These are phyloP conservation scores for Hypanus sabinus DNA, from an alignment of 2,113 vertebrate genomes.

Conservation along the genomic window DNA sequence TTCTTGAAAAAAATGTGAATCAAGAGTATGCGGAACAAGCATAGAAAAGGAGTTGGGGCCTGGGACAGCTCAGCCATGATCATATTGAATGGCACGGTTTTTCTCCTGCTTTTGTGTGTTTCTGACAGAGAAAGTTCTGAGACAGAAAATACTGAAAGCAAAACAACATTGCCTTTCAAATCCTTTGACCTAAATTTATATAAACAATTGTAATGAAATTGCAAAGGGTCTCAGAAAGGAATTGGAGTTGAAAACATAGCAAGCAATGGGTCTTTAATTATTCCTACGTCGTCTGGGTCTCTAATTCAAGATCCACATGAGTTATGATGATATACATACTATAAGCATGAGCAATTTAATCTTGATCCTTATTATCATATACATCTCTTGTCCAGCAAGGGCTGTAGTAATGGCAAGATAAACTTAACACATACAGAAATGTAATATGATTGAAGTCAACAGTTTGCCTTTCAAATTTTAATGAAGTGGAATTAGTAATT, in stretches of 20 bases:
- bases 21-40: too few species aligned
- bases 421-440: background rate
- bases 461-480: slow-evolving; percentile 34
- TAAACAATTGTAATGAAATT: background rate
- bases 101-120: too few species aligned
- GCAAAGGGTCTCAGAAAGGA: background rate
- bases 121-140: background rate
- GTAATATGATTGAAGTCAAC: slow-evolving; percentile 34
- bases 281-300: background rate
- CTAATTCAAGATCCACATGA: background rate
- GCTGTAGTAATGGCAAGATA: background rate
- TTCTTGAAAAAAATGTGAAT: too few species aligned
- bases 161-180: background rate
- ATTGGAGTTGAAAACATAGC: background rate
- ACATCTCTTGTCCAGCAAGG: background rate
- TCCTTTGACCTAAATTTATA: background rate
- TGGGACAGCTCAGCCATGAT: too few species aligned
- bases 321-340: background rate
- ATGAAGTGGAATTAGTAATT: slow-evolving; percentile 35
- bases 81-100: too few species aligned
- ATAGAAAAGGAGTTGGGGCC: too few species aligned
- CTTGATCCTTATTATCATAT: slow-evolving; percentile 32
- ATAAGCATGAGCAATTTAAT: background rate
- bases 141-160: background rate
- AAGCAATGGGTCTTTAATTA: background rate